Evolutionary conservation across 2,113 vertebrate genomes (phyloP).

Genomic region (Electrona antarctica): DNA sequence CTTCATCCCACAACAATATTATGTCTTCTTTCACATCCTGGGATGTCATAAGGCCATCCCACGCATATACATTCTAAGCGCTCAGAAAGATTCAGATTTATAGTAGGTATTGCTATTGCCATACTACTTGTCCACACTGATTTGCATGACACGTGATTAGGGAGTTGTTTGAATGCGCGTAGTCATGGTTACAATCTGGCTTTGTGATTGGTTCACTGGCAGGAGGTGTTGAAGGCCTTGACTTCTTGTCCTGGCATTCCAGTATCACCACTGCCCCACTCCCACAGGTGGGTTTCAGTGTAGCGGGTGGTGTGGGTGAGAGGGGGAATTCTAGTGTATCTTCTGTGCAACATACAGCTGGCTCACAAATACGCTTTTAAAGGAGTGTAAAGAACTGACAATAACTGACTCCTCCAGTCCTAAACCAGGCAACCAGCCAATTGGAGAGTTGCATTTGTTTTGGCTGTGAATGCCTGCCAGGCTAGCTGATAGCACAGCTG

Average conservation of each 20-base stretch:
- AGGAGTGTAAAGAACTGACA: conserved; percentile 43
- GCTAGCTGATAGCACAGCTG: conserved; percentile 59
- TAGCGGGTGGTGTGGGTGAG: neutral
- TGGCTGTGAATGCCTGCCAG: conserved; percentile 55
- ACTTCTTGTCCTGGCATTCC: conserved; percentile 54
- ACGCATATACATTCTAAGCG: neutral
- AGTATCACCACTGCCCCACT: conserved; percentile 42
- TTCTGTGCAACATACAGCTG: conserved; percentile 44
- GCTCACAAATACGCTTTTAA: conserved; percentile 43
- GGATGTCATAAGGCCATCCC: conserved; percentile 24
- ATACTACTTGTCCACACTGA: neutral
- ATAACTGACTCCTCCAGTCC: conserved; percentile 39
- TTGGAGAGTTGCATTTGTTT: conserved; percentile 64
- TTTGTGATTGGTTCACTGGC: conserved; percentile 3
- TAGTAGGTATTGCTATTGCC: conserved; percentile 3
- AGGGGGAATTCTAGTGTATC: conserved; percentile 54
- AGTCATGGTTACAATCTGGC: conserved; percentile 7
- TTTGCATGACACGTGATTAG: conserved; percentile 19
- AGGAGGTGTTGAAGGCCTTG: conserved; percentile 31
- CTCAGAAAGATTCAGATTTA: conserved; percentile 4
- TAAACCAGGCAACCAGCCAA: conserved; percentile 44
- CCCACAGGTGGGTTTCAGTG: conserved; percentile 65
- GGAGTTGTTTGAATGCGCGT: conserved; percentile 38
- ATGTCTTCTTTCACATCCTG: neutral
- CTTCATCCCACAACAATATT: neutral